Evolutionary conservation across 2,888 invertebrate genomes (phyloP).

Genomic region (Ceramica pisi): DNA sequence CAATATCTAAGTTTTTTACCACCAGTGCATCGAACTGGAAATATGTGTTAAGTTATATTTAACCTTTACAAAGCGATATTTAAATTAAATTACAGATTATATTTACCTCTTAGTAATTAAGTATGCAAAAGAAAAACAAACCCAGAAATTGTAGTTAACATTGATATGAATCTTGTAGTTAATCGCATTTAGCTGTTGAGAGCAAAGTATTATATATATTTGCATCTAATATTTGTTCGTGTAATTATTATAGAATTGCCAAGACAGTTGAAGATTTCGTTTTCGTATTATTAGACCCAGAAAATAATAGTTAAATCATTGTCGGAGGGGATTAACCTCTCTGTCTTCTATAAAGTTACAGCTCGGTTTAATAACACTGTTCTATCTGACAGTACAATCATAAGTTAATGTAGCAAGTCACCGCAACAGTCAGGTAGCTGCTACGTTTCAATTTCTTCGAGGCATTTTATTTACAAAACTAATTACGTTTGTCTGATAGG

Average conservation of each 20-base stretch:
- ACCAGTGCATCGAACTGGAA: slow-evolving; percentile 37
- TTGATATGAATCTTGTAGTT: slow-evolving; percentile 39
- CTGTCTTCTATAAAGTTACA: slow-evolving; percentile 56
- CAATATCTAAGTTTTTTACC: slow-evolving; percentile 21
- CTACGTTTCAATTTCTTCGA: slow-evolving; percentile 89
- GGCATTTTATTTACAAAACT: slow-evolving; percentile 91
- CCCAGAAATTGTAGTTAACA: slow-evolving; percentile 28
- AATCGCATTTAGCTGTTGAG: slow-evolving; percentile 28
- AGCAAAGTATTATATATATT: slow-evolving; percentile 26
- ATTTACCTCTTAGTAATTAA: slow-evolving; percentile 18
- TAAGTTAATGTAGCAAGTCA: slow-evolving; percentile 87
- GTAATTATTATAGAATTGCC: not conserved
- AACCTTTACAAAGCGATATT: slow-evolving; percentile 55
- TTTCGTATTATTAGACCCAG: slow-evolving; percentile 7
- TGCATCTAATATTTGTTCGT: slow-evolving; percentile 6
- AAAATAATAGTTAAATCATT: slow-evolving; percentile 45
- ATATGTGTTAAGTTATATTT: slow-evolving; percentile 39
- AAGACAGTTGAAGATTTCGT: slow-evolving; percentile 14
- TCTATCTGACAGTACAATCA: slow-evolving; percentile 76
- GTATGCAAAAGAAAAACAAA: slow-evolving; percentile 40
- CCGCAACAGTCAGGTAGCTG: slow-evolving; percentile 86
- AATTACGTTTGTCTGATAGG: slow-evolving; percentile 90
- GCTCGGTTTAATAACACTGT: slow-evolving; percentile 67
- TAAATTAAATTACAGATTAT: slow-evolving; percentile 35
- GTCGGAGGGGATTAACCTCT: slow-evolving; percentile 61